Percentiles rank a stretch among this genome's conserved stretches.
These are phyloP conservation scores for Leptinotarsa peninsularis DNA, from an alignment of 2,888 invertebrate species.

Conservation along the genomic window DNA sequence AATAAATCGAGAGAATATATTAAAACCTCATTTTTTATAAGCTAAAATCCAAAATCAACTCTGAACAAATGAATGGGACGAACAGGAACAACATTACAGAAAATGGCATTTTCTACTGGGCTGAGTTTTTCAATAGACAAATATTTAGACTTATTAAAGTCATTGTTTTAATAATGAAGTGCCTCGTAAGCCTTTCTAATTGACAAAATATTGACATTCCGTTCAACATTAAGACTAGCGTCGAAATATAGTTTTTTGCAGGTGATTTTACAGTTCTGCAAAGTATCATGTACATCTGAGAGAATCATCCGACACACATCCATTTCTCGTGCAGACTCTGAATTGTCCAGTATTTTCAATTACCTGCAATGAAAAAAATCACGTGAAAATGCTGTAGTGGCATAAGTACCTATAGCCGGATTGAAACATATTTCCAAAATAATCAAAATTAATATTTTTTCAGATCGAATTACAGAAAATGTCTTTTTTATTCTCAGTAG, in stretches of 20 bases:
- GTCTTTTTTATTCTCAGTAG: too few relatives aligned
- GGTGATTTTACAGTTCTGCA: neutral
- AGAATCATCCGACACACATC: neutral
- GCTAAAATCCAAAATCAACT: neutral
- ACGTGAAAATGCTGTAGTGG: neutral
- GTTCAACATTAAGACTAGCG: slow-evolving; percentile 29
- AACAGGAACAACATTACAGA: slow-evolving; percentile 13
- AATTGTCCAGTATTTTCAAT: slow-evolving; percentile 26
- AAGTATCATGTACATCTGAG: neutral
- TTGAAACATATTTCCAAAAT: neutral
- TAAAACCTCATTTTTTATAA: slow-evolving; percentile 21
- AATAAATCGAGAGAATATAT: slow-evolving; percentile 39
- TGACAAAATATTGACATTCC: slow-evolving; percentile 35
- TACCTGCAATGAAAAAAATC: slow-evolving; percentile 27
- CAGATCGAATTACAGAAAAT: too few relatives aligned
- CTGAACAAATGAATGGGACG: slow-evolving; percentile 6
- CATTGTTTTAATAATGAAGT: neutral
- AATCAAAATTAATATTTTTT: too few relatives aligned
- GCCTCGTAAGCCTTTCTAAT: slow-evolving; percentile 24
- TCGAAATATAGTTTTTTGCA: neutral
- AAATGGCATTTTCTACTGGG: neutral
- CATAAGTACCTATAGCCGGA: neutral
- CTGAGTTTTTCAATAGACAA: neutral
- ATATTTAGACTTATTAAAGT: slow-evolving; percentile 4
- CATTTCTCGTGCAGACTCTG: slow-evolving; percentile 26